Base-by-base conservation (phyloP, 2,888 invertebrate genomes). In the Tipula lateralis region DNA sequence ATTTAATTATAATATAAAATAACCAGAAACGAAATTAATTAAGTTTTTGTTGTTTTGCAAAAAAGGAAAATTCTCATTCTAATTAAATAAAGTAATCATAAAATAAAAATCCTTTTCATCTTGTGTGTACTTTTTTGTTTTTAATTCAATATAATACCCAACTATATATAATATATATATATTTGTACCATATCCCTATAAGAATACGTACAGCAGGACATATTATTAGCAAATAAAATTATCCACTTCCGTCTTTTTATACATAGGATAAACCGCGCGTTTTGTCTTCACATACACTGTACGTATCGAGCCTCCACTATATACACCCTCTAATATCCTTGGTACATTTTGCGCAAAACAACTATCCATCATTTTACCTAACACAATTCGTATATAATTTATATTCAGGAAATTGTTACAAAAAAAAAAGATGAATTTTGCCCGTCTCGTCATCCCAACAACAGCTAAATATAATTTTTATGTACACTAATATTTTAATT, bases 71-170 rank as follows among this genome's bases (percentile, higher is more conserved):
- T 66, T 66, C 66, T 66, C 66, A 24, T 66, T 24, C 66, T 66
- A 66, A 66, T 66, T 66, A 66, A 24, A 66, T 66, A 66, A 66
- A 66, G 66, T 66, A 66, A 66, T 66, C 66, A 24, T 24, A 66
- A 66, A 66, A 66, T 50, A 50, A 66, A 66, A 66, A 66, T 66
- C 66, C 66, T 66, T 66, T 66, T 66, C 66, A 66, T 24, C 66
- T 66, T 66, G 19, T 24, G 66, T 66, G 24, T 24, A 66, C 66
- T 24, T 66, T 66, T 66, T 9, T n/a, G n/a, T 19, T 24, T 66
- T 66, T 66, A 66, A 66, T 66, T 66, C 66, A 24, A 66, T 66
- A 6, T 66, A 66, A 66, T 66, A 24, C 24, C 66, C 66, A 66
- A 66, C 24, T 24, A n/a, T 66, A 66, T 66, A 66, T 24, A n/a